Evolutionary conservation across 2,113 vertebrate genomes (phyloP).

Genomic region (Cyprinodon tularosa): DNA sequence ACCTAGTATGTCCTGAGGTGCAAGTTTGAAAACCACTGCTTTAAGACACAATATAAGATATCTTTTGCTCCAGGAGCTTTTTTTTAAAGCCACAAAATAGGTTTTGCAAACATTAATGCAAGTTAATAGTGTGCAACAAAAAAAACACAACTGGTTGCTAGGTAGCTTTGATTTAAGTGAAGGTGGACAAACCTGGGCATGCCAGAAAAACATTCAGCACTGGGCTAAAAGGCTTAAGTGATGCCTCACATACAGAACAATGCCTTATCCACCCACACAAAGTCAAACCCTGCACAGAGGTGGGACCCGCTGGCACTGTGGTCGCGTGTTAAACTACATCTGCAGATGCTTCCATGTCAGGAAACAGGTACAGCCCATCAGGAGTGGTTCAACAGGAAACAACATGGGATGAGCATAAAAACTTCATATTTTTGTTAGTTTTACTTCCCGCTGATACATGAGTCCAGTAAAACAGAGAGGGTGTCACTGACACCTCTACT

Average conservation of each 20-base stretch:
- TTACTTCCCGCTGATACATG: slow-evolving; percentile 32
- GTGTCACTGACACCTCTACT: slow-evolving; percentile 27
- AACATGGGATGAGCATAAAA: slow-evolving; percentile 14
- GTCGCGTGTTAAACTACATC: slow-evolving; percentile 37
- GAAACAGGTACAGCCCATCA: slow-evolving; percentile 46
- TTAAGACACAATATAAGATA: no score
- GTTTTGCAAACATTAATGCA: background rate
- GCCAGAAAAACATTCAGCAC: slow-evolving; percentile 48
- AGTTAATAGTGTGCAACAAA: slow-evolving; percentile 1
- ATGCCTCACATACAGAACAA: slow-evolving; percentile 43
- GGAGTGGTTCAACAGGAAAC: slow-evolving; percentile 51
- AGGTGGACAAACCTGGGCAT: slow-evolving; percentile 64
- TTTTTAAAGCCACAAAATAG: background rate
- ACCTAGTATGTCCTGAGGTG: no score
- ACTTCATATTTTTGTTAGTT: slow-evolving; percentile 50
- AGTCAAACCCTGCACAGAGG: slow-evolving; percentile 13
- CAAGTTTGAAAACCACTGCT: no score
- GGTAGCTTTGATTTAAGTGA: slow-evolving; percentile 34
- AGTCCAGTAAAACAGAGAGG: background rate
- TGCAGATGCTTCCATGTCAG: slow-evolving; percentile 61
- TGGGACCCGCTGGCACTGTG: slow-evolving; percentile 10
- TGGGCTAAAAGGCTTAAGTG: background rate
- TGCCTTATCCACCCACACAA: slow-evolving; percentile 33
- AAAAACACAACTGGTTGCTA: slow-evolving; percentile 12
- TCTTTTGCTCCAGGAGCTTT: background rate